A percentile compares a stretch with the other conserved stretches of the same genome.
Conservation (phyloP, 2,888 invertebrate species). For the Pollenia angustigena region DNA sequence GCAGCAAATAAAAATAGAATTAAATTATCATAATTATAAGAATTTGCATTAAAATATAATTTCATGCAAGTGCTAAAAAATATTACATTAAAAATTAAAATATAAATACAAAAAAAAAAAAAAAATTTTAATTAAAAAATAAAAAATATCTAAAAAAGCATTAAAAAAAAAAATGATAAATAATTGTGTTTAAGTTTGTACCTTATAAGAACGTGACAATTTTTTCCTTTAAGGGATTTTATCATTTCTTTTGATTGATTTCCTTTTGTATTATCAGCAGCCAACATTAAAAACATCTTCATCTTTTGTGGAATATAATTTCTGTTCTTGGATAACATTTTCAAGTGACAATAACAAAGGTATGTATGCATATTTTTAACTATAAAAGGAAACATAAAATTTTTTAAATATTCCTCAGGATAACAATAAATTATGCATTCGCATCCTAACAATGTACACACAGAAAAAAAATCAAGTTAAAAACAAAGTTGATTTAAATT, state of each 20-base stretch:
- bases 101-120: too few species aligned
- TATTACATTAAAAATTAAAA: too few species aligned
- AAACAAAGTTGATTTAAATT: too few species aligned
- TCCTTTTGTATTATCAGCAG: not conserved
- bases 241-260: not conserved
- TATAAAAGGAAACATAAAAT: not conserved
- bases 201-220: not conserved
- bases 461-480: too few species aligned
- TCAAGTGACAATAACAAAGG: slow-evolving; percentile 11
- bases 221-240: not conserved
- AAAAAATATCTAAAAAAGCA: too few species aligned
- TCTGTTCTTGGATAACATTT: slow-evolving; percentile 16
- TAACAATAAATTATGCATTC: slow-evolving; percentile 1
- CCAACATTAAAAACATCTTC: slow-evolving; percentile 1
- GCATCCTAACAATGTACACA: not conserved
- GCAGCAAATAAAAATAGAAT: slow-evolving; percentile 27
- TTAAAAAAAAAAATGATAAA: too few species aligned
- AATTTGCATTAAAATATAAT: slow-evolving; percentile 68
- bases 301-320: slow-evolving; percentile 16
- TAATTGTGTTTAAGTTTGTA: too few species aligned
- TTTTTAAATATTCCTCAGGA: not conserved
- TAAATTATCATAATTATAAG: slow-evolving; percentile 47
- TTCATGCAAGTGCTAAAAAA: slow-evolving; percentile 26
- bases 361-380: slow-evolving; percentile 3
- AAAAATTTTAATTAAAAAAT: too few species aligned